Evolutionary conservation across 2,113 vertebrate genomes (phyloP), one percentile per base, ranked within the genome.

Genomic region (Laterallus jamaicensis): DNA sequence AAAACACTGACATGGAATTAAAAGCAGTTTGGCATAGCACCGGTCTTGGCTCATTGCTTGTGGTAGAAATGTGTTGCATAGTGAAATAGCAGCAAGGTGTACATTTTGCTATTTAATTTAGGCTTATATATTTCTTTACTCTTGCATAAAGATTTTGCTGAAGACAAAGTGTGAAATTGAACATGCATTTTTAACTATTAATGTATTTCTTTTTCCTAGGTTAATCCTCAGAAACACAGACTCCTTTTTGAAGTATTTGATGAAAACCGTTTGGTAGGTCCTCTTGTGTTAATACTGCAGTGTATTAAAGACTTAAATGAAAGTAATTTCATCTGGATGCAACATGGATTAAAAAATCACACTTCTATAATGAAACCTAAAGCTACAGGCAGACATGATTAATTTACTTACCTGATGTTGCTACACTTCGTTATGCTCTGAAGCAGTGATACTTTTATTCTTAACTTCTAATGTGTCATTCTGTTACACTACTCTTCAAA

Each of bases 211-310:
- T 91, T 95, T 62, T 93, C 82, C n/a, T 93, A 99, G 99, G 99
- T 99, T 84, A 96, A 98, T 97, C 99, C 99, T 70, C 98, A 97
- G 79, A 98, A 98, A 81, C 99, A 99, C 95, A 98, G 99, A 37
- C 97, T 99, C 49, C 98, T 99, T 63, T 98, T 99, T 71, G 99
- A 99, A 98, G 99, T 99, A 64, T 99, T 99, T 97, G 99, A 99
- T 97, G 99, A 99, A 97, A 99, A 99, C 86, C 99, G 99, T 39
- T 97, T 99, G 99, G 99, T 99, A 98, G 97, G 99, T 98, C 40
- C n/a, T 25, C 25, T 29, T 58, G 12, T 59, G 8, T 63, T 86
- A 40, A 54, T 64, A 35, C 52, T 91, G 64, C 54, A 28, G 1
- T 67, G 3, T 67, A 31, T 73, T 86, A 19, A 71, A 76, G 25